Conservation (phyloP, 2,888 invertebrate genomes). For the Dryadula phaetusa region DNA sequence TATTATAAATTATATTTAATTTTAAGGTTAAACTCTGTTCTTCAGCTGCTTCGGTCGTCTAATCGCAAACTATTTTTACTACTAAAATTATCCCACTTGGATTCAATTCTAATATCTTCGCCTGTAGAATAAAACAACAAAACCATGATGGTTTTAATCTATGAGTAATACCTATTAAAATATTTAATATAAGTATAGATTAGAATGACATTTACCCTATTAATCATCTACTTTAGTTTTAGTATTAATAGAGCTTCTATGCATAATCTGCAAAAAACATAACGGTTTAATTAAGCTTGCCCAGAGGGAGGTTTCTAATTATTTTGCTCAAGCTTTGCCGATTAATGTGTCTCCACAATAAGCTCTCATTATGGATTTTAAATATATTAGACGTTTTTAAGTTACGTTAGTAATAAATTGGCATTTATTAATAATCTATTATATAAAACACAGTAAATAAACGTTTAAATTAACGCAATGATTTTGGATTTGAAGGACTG, state of each 20-base stretch:
- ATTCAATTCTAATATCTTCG: no score
- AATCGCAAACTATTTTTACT: no score
- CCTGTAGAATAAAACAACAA: no score
- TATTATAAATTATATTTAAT: no score
- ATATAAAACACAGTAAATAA: background rate
- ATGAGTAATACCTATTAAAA: no score
- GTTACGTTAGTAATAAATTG: background rate
- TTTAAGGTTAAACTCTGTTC: no score
- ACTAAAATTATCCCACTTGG: no score
- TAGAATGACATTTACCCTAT: slow-evolving; percentile 4
- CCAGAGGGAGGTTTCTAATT: slow-evolving; percentile 52
- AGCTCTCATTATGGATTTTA: slow-evolving; percentile 44
- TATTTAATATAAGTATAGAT: background rate
- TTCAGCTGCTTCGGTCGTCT: no score
- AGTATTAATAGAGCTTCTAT: slow-evolving; percentile 32
- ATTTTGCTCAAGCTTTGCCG: slow-evolving; percentile 48
- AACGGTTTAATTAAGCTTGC: slow-evolving; percentile 54
- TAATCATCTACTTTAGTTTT: slow-evolving; percentile 18
- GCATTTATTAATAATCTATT: background rate
- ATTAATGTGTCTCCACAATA: slow-evolving; percentile 50
- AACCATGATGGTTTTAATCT: no score
- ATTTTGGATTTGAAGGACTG: no score
- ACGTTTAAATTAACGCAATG: no score
- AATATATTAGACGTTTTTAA: slow-evolving; percentile 29
- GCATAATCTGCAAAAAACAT: slow-evolving; percentile 49